These are phyloP conservation scores for Epinotia ramella DNA, from an alignment of 2,888 invertebrate genomes.

Conservation along the genomic window DNA sequence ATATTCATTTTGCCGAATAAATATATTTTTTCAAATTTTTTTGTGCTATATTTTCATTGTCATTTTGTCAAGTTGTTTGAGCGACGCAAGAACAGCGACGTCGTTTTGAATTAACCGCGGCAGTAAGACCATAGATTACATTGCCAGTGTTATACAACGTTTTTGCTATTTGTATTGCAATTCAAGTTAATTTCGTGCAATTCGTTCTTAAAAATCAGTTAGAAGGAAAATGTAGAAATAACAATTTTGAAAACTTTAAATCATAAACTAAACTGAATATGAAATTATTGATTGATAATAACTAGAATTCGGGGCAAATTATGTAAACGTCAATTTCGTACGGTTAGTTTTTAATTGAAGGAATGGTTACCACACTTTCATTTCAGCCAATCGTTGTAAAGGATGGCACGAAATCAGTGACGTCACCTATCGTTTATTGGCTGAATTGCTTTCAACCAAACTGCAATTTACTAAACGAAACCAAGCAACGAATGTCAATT, in stretches of 20 bases:
- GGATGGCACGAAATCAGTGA: background rate
- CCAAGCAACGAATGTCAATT: background rate
- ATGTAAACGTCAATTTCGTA: background rate
- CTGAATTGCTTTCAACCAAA: background rate
- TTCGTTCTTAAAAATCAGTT: background rate
- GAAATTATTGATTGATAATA: constrained; percentile 10
- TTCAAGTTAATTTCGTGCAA: background rate
- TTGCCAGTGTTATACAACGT: constrained; percentile 45
- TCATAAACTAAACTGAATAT: background rate
- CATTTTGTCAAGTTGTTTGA: constrained; percentile 68
- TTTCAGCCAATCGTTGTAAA: constrained; percentile 18
- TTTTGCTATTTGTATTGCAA: background rate
- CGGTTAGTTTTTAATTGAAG: background rate
- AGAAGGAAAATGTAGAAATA: background rate
- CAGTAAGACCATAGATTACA: constrained; percentile 47
- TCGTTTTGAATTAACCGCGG: constrained; percentile 59
- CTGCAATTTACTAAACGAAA: background rate
- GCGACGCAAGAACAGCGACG: constrained; percentile 56
- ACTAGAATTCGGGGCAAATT: constrained; percentile 8
- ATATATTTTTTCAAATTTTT: constrained; percentile 28
- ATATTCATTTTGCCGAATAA: constrained; percentile 44
- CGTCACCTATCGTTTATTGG: constrained; percentile 4
- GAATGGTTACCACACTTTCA: background rate
- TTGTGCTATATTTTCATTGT: constrained; percentile 58
- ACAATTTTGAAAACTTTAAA: background rate